These are phyloP conservation scores for Dicranocentrus wangi DNA, from an alignment of 2,888 invertebrate genomes.

Conservation along the genomic window DNA sequence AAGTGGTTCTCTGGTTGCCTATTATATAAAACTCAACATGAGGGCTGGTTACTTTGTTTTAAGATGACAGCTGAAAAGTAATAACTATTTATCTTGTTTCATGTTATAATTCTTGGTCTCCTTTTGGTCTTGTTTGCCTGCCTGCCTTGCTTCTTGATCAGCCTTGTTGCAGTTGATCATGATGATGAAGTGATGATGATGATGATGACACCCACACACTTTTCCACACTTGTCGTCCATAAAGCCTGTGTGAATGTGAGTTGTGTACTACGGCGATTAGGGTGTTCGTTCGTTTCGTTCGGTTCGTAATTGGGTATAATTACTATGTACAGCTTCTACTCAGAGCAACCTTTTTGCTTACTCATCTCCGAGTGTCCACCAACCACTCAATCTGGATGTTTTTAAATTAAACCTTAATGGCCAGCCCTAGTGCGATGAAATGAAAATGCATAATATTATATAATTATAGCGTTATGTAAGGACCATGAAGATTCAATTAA, in stretches of 20 bases:
- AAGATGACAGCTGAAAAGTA: constrained; percentile 55
- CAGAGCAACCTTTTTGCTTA: too few species aligned
- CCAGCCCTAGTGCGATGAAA: too few species aligned
- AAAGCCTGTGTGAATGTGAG: too few species aligned
- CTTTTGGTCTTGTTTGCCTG: constrained; percentile 26
- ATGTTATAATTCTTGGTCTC: constrained; percentile 40
- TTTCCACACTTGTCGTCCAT: neutral
- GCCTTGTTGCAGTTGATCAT: constrained; percentile 30
- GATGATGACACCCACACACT: constrained; percentile 44
- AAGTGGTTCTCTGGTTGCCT: too few species aligned
- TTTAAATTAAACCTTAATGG: neutral
- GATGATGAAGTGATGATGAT: constrained; percentile 40
- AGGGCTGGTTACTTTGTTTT: constrained; percentile 56
- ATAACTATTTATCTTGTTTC: constrained; percentile 57
- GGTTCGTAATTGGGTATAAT: neutral
- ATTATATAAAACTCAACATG: too few species aligned
- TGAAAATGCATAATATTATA: too few species aligned
- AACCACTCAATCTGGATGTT: too few species aligned
- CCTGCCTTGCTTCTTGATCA: constrained; percentile 30
- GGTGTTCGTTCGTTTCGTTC: neutral
- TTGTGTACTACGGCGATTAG: too few species aligned
- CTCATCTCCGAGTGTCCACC: too few species aligned
- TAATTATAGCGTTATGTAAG: too few species aligned
- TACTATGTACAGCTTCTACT: neutral
- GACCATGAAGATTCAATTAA: constrained; percentile 40